Evolutionary conservation across 2,113 vertebrate species (phyloP), one percentile per base, ranked within the genome.

Genomic region (Crypturellus undulatus): DNA sequence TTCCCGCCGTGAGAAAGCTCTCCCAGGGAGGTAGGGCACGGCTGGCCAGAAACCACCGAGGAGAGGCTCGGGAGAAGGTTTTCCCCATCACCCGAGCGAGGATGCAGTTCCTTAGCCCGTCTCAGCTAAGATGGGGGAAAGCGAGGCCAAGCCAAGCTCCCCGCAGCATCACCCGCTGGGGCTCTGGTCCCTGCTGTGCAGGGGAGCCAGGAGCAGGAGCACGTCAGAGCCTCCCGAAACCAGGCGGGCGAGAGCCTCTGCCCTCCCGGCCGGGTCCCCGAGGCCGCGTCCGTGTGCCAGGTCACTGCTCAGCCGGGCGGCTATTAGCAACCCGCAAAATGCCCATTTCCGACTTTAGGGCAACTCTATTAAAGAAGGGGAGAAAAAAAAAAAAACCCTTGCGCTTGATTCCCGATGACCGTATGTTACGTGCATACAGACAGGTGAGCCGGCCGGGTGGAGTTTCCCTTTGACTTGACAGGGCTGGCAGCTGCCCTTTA

Each of bases 401-500:
- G 0, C 3, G 60, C 90, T 51, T 3, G 3, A 38, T 69, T n/a
- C 11, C 26, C 14, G 38, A 12, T 68, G 89, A 80, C 51, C 83
- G 3, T 3, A 4, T 3, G 54, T 76, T 94, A 96, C 95, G 96
- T 95, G 96, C 95, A 72, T 88, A 7, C 89, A 90, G 45, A 84
- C 95, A 96, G 94, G 95, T 95, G 94, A 94, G 94, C 71, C 5
- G 6, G 0, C 5, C n/a, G 96, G 93, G 94, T 94, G 95, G 96
- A 77, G 94, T 10, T 94, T 91, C 54, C 84, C 90, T 88, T 71
- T 26, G 79, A 36, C 86, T 93, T 92, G 1, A 59, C 92, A 34
- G 47, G 73, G 86, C 79, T 94, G 42, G 71, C 91, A 92, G 84
- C 91, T 96, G 91, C 96, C 93, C 95, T 96, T 97, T 97, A 96